Conservation (phyloP, 1,140 invertebrate genomes). For the Drosophila ficusphila region DNA sequence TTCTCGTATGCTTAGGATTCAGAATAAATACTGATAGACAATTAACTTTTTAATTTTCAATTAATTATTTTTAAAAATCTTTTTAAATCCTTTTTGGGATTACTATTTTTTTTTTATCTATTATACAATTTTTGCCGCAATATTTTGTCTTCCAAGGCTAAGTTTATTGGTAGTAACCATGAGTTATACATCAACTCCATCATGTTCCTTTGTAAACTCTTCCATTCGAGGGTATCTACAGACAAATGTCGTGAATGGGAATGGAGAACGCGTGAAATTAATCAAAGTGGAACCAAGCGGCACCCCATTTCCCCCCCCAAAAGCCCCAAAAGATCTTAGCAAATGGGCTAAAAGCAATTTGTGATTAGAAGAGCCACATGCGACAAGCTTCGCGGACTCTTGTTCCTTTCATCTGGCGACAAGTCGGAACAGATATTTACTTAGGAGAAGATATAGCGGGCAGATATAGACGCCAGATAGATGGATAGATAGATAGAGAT, state of each 20-base stretch:
- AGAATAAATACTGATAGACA: too few relatives aligned
- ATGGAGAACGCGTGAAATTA: slow-evolving; percentile 53
- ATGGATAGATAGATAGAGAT: slow-evolving; percentile 27
- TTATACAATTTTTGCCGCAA: too few relatives aligned
- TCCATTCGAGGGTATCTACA: slow-evolving; percentile 20
- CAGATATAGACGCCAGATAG: slow-evolving; percentile 16
- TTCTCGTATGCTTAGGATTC: too few relatives aligned
- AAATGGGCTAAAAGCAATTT: slow-evolving; percentile 47
- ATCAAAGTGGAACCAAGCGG: slow-evolving; percentile 37
- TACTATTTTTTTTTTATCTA: too few relatives aligned
- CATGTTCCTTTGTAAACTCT: background rate
- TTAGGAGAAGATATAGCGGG: background rate
- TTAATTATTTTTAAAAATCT: too few relatives aligned
- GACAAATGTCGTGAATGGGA: slow-evolving; percentile 26
- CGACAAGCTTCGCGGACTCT: slow-evolving; percentile 38
- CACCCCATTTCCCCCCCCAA: slow-evolving; percentile 9
- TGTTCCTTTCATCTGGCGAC: slow-evolving; percentile 44
- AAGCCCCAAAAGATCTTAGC: background rate
- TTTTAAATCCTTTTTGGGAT: too few relatives aligned
- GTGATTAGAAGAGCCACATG: slow-evolving; percentile 54
- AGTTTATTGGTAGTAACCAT: too few relatives aligned
- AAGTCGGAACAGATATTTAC: slow-evolving; percentile 23
- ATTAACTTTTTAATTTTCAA: too few relatives aligned
- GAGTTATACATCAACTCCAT: too few relatives aligned
- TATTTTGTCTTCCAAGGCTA: too few relatives aligned